A percentile compares a stretch with the other conserved stretches of the same genome.
Conservation (phyloP, 2,797 vertebrate genomes). For the Pangasius djambal region DNA sequence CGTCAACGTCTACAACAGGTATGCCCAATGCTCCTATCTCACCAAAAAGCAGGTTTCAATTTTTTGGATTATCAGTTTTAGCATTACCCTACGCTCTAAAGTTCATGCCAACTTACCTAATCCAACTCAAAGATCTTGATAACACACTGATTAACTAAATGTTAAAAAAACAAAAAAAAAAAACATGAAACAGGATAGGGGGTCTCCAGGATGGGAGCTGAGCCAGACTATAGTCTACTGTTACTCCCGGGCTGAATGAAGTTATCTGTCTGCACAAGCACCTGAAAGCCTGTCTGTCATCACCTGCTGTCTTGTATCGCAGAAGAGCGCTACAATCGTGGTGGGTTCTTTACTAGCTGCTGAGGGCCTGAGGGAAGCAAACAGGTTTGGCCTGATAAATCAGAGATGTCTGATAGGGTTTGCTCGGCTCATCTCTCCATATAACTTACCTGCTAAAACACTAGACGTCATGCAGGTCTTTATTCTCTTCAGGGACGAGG, state of each 20-base stretch:
- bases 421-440: constrained; percentile 40
- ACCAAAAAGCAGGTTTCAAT: background rate
- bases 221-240: constrained; percentile 25
- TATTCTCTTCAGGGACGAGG: constrained; percentile 3
- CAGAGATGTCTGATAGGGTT: constrained; percentile 54
- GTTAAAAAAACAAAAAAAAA: no score
- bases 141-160: background rate
- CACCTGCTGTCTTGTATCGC: constrained; percentile 68
- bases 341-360: constrained; percentile 63
- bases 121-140: background rate
- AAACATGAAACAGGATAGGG: background rate
- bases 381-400: constrained; percentile 67
- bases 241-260: constrained; percentile 44
- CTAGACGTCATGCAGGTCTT: constrained; percentile 44
- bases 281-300: constrained; percentile 67
- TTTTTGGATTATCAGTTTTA: background rate
- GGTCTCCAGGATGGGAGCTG: constrained; percentile 3
- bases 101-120: background rate
- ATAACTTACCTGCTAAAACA: constrained; percentile 57
- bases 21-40: background rate
- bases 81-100: background rate
- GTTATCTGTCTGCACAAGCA: constrained; percentile 51
- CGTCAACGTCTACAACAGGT: background rate
- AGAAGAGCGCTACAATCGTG: constrained; percentile 68
- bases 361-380: constrained; percentile 61